These are phyloP conservation scores for Phrynocephalus guinanensis DNA, from an alignment of 2,797 vertebrate genomes.

Conservation along the genomic window DNA sequence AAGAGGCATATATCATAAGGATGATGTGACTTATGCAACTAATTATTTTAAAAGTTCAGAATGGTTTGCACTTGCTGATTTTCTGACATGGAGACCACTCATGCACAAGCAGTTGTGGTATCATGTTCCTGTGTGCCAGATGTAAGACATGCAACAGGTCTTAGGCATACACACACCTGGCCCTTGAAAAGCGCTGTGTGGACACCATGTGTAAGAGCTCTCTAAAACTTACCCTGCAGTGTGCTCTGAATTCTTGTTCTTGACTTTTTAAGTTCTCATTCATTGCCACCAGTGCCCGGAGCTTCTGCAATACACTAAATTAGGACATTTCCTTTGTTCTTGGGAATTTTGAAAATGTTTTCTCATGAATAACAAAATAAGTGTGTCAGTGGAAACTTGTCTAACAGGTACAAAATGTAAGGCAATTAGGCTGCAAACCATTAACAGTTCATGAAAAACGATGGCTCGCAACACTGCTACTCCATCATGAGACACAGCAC, in stretches of 20 bases:
- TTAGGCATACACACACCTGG: background rate
- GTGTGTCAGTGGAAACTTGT: background rate
- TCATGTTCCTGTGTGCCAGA: background rate
- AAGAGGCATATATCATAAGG: background rate
- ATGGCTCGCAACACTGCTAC: background rate
- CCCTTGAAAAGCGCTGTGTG: background rate
- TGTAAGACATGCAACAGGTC: background rate
- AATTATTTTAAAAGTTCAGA: background rate
- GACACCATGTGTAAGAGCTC: background rate
- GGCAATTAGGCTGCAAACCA: conserved; percentile 17
- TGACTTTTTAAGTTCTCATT: conserved; percentile 94
- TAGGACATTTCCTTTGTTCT: background rate
- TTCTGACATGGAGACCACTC: background rate
- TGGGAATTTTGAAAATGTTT: background rate
- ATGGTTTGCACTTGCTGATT: background rate
- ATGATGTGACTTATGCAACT: background rate
- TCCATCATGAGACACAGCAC: too few species aligned
- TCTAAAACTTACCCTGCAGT: conserved; percentile 88
- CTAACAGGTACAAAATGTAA: conserved; percentile 4
- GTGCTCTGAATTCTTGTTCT: conserved; percentile 93
- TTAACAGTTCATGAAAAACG: background rate
- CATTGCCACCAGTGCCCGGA: conserved; percentile 90
- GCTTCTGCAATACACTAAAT: conserved; percentile 87
- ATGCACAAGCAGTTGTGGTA: background rate
- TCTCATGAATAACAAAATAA: background rate